Percentiles rank a stretch among this genome's conserved stretches.
These are phyloP conservation scores for Willisornis vidua DNA, from an alignment of 2,113 vertebrate species.

Conservation along the genomic window DNA sequence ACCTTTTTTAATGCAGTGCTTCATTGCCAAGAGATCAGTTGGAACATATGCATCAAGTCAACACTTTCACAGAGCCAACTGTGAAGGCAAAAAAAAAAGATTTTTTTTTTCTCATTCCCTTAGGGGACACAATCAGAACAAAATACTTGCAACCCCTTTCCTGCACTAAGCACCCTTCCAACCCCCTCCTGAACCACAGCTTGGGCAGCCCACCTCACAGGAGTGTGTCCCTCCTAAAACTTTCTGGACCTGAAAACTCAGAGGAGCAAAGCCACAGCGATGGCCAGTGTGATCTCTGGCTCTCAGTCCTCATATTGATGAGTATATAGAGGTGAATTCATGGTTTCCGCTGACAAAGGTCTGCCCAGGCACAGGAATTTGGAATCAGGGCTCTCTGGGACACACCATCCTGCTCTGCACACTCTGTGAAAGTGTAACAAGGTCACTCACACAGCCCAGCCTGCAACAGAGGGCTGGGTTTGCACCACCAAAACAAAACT, in stretches of 20 bases:
- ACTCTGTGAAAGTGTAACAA: neutral
- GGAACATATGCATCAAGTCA: conserved; percentile 37
- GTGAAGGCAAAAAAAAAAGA: neutral
- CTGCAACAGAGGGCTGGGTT: neutral
- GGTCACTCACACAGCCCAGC: neutral
- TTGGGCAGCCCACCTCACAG: neutral
- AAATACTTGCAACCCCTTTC: neutral
- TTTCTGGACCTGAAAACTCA: neutral
- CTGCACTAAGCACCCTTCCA: neutral
- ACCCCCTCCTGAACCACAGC: neutral
- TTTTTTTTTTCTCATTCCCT: neutral
- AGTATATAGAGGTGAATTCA: accelerated
- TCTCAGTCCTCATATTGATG: neutral
- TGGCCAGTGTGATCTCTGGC: neutral
- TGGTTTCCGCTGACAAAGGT: neutral
- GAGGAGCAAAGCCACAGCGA: neutral
- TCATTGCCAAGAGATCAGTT: conserved; percentile 31
- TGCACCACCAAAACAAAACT: neutral
- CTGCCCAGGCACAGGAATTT: neutral
- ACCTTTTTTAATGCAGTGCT: conserved; percentile 15
- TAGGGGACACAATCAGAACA: neutral
- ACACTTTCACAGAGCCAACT: neutral
- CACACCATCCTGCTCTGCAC: neutral
- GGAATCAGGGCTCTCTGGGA: neutral
- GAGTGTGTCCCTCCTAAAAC: neutral